Conservation (phyloP, 2,797 vertebrate genomes). For the Tachyglossus aculeatus region DNA sequence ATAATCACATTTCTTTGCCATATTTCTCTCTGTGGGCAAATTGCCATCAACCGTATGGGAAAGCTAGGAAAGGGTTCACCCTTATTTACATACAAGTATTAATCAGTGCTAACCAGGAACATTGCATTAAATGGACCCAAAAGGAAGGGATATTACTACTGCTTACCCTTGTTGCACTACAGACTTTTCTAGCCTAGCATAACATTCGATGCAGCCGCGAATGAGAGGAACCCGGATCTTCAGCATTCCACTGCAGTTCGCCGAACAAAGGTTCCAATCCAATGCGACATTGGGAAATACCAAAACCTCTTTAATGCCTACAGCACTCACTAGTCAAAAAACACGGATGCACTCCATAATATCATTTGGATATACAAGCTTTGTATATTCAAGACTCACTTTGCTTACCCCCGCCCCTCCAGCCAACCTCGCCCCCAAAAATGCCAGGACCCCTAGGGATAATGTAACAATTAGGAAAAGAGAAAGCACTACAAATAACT, state of each 20-base stretch:
- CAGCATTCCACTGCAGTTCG: neutral
- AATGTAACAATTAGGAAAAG: no score
- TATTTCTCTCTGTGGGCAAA: neutral
- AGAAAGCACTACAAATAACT: neutral
- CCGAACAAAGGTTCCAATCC: neutral
- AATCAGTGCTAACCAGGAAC: neutral
- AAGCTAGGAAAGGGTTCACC: neutral
- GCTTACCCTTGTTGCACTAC: neutral
- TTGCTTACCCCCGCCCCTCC: neutral
- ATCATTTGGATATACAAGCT: neutral
- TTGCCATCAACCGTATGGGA: neutral
- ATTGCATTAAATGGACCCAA: neutral
- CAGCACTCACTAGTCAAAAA: no score
- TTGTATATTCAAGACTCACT: neutral
- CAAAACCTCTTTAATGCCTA: neutral
- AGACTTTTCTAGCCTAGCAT: conserved; percentile 9
- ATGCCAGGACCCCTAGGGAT: no score
- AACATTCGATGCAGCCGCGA: neutral
- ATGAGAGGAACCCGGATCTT: conserved; percentile 6
- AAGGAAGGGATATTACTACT: neutral
- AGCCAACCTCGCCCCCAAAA: no score
- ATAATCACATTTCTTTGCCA: neutral
- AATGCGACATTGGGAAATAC: neutral
- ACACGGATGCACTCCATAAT: neutral
- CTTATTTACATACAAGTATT: neutral